A percentile compares a stretch with the other conserved stretches of the same genome.
phyloP scores from a whole-genome alignment of 2,888 invertebrate genomes.

The Orthosia gracilis region DNA sequence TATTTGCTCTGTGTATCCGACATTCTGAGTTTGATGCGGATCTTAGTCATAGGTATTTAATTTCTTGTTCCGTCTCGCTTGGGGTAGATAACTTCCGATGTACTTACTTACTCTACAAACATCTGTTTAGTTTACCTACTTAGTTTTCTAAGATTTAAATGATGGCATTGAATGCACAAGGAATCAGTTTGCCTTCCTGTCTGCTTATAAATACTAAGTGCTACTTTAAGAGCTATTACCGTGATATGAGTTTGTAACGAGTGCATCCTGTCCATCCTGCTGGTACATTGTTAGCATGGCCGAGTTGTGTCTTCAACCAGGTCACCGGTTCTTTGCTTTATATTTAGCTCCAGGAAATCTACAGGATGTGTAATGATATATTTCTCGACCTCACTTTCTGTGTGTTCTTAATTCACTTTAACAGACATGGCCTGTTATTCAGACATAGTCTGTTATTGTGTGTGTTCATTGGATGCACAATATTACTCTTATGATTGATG shows the following conservation, averaged over 20 bases:
- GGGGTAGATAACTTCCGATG: no score
- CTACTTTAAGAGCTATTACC: background rate
- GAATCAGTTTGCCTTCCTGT: conserved; percentile 13
- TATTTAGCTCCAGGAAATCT: conserved; percentile 15
- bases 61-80: no score
- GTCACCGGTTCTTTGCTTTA: conserved; percentile 38
- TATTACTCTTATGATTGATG: background rate
- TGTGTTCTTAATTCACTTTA: background rate
- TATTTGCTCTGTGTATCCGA: no score
- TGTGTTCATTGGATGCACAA: background rate
- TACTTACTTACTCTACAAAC: background rate
- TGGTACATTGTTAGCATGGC: background rate
- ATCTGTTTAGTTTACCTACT: background rate
- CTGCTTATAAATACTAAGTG: conserved; percentile 10
- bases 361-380: background rate
- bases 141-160: background rate
- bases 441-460: background rate
- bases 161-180: conserved; percentile 22
- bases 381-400: background rate
- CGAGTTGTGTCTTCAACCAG: conserved; percentile 23
- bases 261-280: conserved; percentile 35
- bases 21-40: no score
- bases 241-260: conserved; percentile 23
- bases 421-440: background rate
- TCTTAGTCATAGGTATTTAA: no score